Percentiles rank a stretch among this genome's conserved stretches.
Conservation (phyloP, 2,888 invertebrate species). For the Hoplodrina blanda region DNA sequence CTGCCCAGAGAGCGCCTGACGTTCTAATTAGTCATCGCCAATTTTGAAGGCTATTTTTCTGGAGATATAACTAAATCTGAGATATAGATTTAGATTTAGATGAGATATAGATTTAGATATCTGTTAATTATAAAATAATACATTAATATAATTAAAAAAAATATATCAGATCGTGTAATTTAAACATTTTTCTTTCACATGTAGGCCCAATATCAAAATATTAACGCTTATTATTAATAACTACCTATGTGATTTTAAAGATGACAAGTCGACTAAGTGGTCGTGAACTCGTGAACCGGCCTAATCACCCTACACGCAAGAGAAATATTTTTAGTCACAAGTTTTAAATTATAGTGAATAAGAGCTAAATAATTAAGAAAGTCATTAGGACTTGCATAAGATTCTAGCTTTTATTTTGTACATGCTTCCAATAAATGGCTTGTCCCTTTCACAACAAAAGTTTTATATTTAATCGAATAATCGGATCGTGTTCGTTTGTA, state of each 20-base stretch:
- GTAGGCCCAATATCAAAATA: too few species aligned
- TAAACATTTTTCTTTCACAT: too few species aligned
- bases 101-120: too few species aligned
- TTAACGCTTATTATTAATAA: too few species aligned
- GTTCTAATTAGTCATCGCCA: neutral
- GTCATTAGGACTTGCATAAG: neutral
- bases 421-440: neutral
- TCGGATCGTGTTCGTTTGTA: slow-evolving; percentile 3
- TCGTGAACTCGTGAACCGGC: too few species aligned
- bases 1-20: neutral
- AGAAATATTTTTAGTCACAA: neutral
- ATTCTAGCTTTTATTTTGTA: neutral
- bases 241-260: too few species aligned
- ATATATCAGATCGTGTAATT: too few species aligned
- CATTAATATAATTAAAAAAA: too few species aligned
- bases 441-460: neutral
- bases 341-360: neutral
- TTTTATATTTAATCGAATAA: slow-evolving; percentile 27
- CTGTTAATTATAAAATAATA: too few species aligned
- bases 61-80: too few species aligned
- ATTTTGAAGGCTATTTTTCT: neutral
- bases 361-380: neutral
- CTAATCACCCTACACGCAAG: neutral
- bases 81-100: too few species aligned
- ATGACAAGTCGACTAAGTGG: too few species aligned